Evolutionary conservation across 2,888 invertebrate species (phyloP).

Genomic region (Campoplex nolae): DNA sequence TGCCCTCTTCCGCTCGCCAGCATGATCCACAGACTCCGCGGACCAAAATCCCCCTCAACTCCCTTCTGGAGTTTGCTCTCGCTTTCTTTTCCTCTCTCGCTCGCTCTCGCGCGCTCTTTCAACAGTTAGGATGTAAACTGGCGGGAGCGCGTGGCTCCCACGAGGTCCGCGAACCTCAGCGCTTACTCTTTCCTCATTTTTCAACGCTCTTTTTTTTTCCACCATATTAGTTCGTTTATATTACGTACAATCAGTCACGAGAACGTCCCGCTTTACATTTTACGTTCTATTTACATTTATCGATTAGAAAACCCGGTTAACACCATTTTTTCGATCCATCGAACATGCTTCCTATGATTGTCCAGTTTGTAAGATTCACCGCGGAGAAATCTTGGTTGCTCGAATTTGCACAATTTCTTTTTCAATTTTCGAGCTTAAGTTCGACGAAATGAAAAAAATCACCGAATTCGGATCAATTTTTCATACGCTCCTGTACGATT

Average conservation of each 20-base stretch:
- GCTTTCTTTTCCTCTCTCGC: conserved; percentile 37
- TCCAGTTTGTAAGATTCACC: neutral
- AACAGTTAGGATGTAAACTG: conserved; percentile 43
- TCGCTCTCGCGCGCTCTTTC: conserved; percentile 29
- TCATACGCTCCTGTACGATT: neutral
- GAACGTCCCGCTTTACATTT: neutral
- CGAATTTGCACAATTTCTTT: neutral
- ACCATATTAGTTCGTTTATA: neutral
- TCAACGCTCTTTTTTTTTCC: neutral
- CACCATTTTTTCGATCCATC: neutral
- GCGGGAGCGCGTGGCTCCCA: conserved; percentile 59
- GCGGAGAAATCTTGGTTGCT: neutral
- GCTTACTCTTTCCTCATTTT: conserved; percentile 5
- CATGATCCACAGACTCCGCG: conserved; percentile 58
- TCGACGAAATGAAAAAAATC: neutral
- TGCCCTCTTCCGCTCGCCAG: conserved; percentile 57
- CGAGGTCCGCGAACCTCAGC: conserved; percentile 54
- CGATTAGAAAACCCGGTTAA: neutral
- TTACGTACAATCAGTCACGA: neutral
- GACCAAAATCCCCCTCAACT: conserved; percentile 44
- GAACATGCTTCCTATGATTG: too few relatives aligned
- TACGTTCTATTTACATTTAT: neutral
- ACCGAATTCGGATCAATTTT: neutral
- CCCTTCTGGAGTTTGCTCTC: conserved; percentile 51
- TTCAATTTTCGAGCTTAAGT: neutral